Conservation (phyloP, 92 coral and sea anemone species). For the Desmophyllum pertusum region DNA sequence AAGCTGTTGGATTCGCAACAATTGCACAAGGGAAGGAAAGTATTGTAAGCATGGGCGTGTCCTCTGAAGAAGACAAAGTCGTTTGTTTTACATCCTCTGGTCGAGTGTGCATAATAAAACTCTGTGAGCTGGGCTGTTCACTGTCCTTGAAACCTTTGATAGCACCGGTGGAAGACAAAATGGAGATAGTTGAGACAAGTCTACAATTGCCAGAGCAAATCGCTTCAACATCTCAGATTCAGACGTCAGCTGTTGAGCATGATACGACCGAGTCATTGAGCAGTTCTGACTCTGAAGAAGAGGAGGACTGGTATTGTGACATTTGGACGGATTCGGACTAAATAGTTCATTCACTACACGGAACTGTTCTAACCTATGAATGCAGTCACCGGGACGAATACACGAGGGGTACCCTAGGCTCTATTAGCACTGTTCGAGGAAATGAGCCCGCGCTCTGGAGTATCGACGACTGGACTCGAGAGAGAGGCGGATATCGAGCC, state of each 20-base stretch:
- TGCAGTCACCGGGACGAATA: no score
- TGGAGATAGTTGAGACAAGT: not conserved
- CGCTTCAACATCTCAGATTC: not conserved
- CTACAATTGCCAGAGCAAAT: not conserved
- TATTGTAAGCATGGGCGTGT: not conserved
- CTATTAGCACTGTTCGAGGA: no score
- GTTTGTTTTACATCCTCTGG: not conserved
- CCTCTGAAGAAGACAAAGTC: not conserved
- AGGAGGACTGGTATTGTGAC: not conserved
- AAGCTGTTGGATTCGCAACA: slow-evolving; percentile 23
- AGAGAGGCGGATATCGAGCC: no score
- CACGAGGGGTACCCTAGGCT: no score
- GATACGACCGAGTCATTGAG: not conserved
- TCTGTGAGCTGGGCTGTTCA: not conserved
- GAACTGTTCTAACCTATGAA: no score
- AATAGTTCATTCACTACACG: not conserved
- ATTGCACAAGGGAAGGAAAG: not conserved
- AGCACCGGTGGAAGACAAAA: not conserved
- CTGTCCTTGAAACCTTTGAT: not conserved
- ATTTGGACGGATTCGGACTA: not conserved
- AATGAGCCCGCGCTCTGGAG: no score
- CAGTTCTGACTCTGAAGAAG: slow-evolving; percentile 15
- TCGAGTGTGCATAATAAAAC: slow-evolving; percentile 7
- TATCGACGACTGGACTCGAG: no score
- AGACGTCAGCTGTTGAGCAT: not conserved